Base-by-base conservation (phyloP, 2,113 vertebrate genomes). In the Syngnathus typhle region DNA sequence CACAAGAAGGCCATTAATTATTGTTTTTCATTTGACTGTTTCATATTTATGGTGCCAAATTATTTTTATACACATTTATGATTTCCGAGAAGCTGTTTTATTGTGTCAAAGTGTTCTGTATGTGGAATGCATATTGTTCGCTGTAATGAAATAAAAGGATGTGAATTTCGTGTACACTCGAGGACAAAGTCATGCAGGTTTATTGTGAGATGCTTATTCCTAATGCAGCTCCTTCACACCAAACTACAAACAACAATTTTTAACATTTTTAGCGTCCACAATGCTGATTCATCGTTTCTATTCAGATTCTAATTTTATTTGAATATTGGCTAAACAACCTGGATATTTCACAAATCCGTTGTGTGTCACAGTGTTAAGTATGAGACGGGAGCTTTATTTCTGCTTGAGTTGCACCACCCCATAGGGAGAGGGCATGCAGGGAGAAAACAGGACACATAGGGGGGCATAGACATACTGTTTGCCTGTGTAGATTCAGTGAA, bases 241-340 rank as follows among this genome's bases (percentile, higher is more conserved):
- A 85, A 73, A 66, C 67, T 74, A 72, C 78, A 82, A 68, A 65
- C 67, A 60, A 69, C 54, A 68, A 68, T 78, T 81, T 78, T 60
- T 60, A 6, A 69, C 61, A 64, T 73, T 81, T 82, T 80, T 78
- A 88, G 84, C 78, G 83, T 84, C 81, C 70, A 73, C 70, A 13
- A 18, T 58, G 61, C 70, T 74, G 75, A 76, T 74, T 77, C 82
- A 87, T 78, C 86, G 81, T 81, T 83, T 81, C 79, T 69, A 19
- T 78, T 75, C 69, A 67, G 38, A 5, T 65, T 32, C 37, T 12
- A 4, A 18, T 19, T 58, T 38, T 38, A 2, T 37, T 60, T 60
- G 16, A 11, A 19, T 5, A 44, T 41, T 15, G 60, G 2, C 39
- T 23, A 32, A 15, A 56, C n/a, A 15, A n/a, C 13, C 39, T 27